Evolutionary conservation across 2,888 invertebrate species (phyloP).

Genomic region (Fragum whitleyi): DNA sequence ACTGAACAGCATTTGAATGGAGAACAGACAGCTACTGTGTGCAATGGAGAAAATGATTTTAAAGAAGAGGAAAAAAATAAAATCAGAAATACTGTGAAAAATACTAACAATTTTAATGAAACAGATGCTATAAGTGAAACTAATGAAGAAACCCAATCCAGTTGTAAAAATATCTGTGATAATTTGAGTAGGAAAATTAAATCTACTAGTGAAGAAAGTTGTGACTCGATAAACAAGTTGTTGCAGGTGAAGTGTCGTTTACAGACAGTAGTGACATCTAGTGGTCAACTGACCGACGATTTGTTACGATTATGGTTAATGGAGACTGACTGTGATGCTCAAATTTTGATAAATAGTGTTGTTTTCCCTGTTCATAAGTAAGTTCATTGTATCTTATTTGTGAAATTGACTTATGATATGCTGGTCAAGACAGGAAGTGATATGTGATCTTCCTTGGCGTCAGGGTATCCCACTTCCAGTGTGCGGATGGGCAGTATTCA

Average conservation of each 20-base stretch:
- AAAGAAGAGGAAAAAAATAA: neutral
- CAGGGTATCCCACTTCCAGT: no score
- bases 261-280: slow-evolving; percentile 49
- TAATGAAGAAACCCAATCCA: neutral
- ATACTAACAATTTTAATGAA: neutral
- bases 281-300: slow-evolving; percentile 73
- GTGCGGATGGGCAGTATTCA: no score
- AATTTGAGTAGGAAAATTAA: neutral
- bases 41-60: neutral
- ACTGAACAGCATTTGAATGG: neutral
- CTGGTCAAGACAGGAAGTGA: no score
- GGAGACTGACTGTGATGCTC: slow-evolving; percentile 67
- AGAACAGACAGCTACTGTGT: neutral
- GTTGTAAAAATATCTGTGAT: neutral
- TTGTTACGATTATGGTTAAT: slow-evolving; percentile 70
- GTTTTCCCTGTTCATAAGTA: slow-evolving; percentile 74
- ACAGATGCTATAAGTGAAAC: neutral
- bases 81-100: neutral
- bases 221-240: neutral
- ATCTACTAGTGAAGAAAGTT: slow-evolving; percentile 9
- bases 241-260: slow-evolving; percentile 29
- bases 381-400: slow-evolving; percentile 31
- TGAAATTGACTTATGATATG: no score
- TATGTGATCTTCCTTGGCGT: no score
- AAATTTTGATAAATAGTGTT: slow-evolving; percentile 65